Conservation (phyloP, 2,797 vertebrate genomes). For the Chromobotia macracanthus region DNA sequence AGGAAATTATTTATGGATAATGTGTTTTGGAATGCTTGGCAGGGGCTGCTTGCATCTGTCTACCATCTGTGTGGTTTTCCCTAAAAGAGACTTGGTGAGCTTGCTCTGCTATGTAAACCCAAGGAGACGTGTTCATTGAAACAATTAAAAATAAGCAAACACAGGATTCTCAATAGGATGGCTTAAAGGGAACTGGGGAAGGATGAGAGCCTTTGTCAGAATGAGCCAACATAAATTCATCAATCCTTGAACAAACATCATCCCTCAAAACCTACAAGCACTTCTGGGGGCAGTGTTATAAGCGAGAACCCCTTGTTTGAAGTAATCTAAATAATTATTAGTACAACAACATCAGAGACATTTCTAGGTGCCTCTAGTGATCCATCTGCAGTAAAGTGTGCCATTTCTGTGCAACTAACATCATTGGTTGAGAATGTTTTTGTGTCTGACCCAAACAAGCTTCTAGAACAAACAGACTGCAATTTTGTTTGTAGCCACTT, state of each 20-base stretch:
- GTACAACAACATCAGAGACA: slow-evolving; percentile 1
- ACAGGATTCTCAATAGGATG: slow-evolving; percentile 38
- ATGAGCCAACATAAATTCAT: slow-evolving; percentile 51
- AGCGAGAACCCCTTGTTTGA: not conserved
- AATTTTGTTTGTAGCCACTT: no score
- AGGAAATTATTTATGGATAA: slow-evolving; percentile 71
- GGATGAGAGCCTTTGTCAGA: slow-evolving; percentile 47
- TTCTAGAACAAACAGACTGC: not conserved
- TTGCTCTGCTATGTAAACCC: slow-evolving; percentile 26
- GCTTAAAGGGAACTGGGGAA: slow-evolving; percentile 25
- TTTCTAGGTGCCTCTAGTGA: not conserved
- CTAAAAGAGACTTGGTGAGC: slow-evolving; percentile 53
- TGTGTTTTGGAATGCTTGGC: slow-evolving; percentile 67
- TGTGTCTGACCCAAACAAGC: not conserved
- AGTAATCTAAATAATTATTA: slow-evolving; percentile 23
- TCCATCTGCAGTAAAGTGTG: not conserved
- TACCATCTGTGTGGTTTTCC: slow-evolving; percentile 53
- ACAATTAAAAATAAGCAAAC: slow-evolving; percentile 57
- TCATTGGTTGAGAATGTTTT: not conserved
- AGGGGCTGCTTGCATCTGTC: slow-evolving; percentile 68
- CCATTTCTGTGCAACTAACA: not conserved
- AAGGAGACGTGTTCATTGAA: slow-evolving; percentile 29
- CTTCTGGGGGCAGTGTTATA: slow-evolving; percentile 1
- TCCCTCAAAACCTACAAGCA: slow-evolving; percentile 18
- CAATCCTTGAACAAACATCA: slow-evolving; percentile 52